These are phyloP conservation scores for Zeugodacus cucurbitae DNA, from an alignment of 1,140 invertebrate species.

Conservation along the genomic window DNA sequence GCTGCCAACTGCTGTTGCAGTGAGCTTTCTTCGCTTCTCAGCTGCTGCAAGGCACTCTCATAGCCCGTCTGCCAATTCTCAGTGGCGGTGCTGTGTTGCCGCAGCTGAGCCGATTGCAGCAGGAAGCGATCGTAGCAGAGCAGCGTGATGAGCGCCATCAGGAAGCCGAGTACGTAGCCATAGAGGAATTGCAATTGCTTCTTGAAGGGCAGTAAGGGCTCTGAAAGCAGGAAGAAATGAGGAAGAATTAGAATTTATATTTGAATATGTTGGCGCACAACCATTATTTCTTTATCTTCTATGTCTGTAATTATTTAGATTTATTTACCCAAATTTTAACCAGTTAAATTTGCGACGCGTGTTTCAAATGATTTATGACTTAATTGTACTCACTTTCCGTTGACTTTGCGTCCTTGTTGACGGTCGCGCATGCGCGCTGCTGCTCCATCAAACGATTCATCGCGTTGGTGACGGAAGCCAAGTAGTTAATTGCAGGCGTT, in stretches of 20 bases:
- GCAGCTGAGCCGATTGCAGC: background rate
- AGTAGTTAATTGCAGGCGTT: background rate
- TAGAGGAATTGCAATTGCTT: conserved; percentile 10
- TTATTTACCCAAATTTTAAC: no score
- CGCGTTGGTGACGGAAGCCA: background rate
- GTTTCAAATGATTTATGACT: background rate
- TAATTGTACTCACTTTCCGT: background rate
- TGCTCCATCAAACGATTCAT: background rate
- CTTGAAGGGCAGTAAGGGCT: background rate
- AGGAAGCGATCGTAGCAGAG: conserved; percentile 19
- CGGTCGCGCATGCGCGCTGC: background rate
- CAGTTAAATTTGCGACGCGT: no score
- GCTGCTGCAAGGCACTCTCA: background rate
- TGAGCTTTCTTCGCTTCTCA: background rate
- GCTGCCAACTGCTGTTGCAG: conserved; percentile 54
- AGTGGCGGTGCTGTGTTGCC: background rate
- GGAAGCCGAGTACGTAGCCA: conserved; percentile 16
- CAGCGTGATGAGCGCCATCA: background rate
- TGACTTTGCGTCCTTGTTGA: background rate
- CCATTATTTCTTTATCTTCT: no score
- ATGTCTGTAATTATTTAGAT: no score
- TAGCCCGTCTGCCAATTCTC: background rate
- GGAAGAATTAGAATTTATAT: no score
- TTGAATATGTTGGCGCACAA: no score
- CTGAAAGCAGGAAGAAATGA: background rate